A percentile compares a stretch with the other conserved stretches of the same genome.
Evolutionary conservation across 2,888 invertebrate species (phyloP).

Genomic region (Chrysodeixis includens): DNA sequence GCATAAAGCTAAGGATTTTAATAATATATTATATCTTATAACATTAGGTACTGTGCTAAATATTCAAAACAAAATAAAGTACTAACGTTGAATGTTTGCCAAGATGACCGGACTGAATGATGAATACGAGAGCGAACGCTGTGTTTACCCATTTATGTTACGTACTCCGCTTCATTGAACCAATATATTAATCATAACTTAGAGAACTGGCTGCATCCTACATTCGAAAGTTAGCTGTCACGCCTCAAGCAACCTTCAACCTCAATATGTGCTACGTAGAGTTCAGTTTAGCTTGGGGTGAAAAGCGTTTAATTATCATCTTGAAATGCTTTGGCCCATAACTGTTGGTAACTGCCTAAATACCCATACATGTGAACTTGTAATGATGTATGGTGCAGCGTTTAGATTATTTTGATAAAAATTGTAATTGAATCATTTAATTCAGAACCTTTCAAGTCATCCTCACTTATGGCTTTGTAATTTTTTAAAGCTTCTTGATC

Average conservation of each 20-base stretch:
- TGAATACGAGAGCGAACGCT: conserved; percentile 22
- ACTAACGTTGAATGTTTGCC: conserved; percentile 24
- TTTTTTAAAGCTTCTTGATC: too few relatives aligned
- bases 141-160: conserved; percentile 39
- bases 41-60: conserved; percentile 21
- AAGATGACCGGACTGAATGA: conserved; percentile 35
- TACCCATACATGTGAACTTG: conserved; percentile 48
- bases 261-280: background rate
- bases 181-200: conserved; percentile 70
- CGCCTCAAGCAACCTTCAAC: conserved; percentile 41
- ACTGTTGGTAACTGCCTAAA: conserved; percentile 59
- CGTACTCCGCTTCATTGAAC: conserved; percentile 53
- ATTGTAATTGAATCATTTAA: background rate
- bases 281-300: conserved; percentile 31
- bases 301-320: conserved; percentile 59
- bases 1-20: too few relatives aligned
- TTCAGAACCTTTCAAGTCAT: too few relatives aligned
- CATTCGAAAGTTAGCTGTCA: conserved; percentile 53
- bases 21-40: too few relatives aligned
- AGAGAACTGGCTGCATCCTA: conserved; percentile 61
- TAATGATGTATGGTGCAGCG: conserved; percentile 49
- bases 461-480: too few relatives aligned
- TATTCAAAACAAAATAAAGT: conserved; percentile 30
- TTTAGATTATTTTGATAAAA: background rate
- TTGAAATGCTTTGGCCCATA: conserved; percentile 63